Base-by-base conservation (phyloP, 1,140 invertebrate genomes). In the Orussus abietinus region DNA sequence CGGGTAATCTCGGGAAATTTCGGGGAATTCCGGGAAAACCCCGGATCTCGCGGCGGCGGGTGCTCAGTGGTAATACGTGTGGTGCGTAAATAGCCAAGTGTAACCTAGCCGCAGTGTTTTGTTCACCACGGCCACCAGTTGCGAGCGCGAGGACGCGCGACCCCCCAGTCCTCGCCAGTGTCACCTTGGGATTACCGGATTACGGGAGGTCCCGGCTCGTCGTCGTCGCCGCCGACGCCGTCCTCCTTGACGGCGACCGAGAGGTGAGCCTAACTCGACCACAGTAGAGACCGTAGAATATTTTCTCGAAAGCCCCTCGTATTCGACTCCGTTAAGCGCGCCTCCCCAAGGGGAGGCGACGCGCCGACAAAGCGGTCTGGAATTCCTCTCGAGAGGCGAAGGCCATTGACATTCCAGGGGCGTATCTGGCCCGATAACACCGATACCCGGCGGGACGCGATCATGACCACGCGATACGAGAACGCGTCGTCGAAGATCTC, bases 161-260 rank as follows among this genome's bases (percentile, higher is more conserved):
- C 18, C 11, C n/a, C 6, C n/a, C 4, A 20, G 34, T 35, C 20
- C 15, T 11, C 18, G 11, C 12, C 18, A 21, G 61, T 63, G 56
- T 58, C 47, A 59, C 50, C 38, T 62, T 66, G 64, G 60, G 64
- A 65, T 68, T 63, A 49, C 46, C 53, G 54, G 61, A 64, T 65
- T 64, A 62, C 48, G 42, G 37, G 46, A 42, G 36, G 34, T 33
- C 15, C n/a, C 37, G 53, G 53, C 39, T 62, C 59, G 58, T 45
- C 41, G 45, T 46, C 42, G 45, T 38, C 49, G 42, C 32, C 49
- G 29, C 62, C 61, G 51, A 53, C 48, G 42, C 46, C 42, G 36
- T 30, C 42, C 45, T 53, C 53, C 39, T 44, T 44, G 54, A 44
- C 51, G 47, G 52, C 49, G 47, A 48, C 40, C 45, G 45, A 58